phyloP scores from a whole-genome alignment of 2,888 invertebrate genomes.

The Chirona hameri region DNA sequence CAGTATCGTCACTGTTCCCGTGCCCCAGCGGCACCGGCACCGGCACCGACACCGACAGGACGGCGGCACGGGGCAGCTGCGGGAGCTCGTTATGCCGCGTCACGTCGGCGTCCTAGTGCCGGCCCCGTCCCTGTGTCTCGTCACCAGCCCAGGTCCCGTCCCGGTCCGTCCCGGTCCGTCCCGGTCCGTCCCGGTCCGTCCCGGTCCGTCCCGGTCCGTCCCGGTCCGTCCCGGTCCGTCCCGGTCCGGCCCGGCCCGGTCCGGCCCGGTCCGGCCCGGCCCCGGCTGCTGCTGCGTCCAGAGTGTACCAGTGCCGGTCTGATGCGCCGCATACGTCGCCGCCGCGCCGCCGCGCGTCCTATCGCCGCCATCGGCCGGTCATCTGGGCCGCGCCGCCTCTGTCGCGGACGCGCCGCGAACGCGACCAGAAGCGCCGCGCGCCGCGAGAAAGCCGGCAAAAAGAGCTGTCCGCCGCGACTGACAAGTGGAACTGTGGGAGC shows the following conservation, averaged over 20 bases:
- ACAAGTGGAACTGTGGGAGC: neutral
- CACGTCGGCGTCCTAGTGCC: neutral
- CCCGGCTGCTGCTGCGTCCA: neutral
- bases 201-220: no score
- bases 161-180: no score
- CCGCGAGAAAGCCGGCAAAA: neutral
- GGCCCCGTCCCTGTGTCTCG: no score
- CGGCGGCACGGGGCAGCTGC: neutral
- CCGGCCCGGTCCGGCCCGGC: neutral
- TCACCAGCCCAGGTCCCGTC: no score
- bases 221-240: neutral
- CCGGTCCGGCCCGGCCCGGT: neutral
- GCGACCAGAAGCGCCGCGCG: neutral
- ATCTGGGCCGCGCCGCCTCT: neutral
- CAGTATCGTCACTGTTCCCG: neutral
- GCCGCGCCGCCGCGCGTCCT: neutral
- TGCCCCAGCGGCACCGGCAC: neutral
- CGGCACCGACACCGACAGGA: neutral
- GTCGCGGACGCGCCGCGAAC: neutral
- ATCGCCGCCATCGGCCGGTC: neutral
- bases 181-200: no score
- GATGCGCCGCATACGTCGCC: no score
- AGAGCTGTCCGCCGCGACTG: neutral
- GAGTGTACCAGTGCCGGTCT: no score
- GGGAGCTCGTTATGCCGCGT: neutral